These are phyloP conservation scores for Phaethornis superciliosus DNA, from an alignment of 2,113 vertebrate genomes.

Conservation along the genomic window DNA sequence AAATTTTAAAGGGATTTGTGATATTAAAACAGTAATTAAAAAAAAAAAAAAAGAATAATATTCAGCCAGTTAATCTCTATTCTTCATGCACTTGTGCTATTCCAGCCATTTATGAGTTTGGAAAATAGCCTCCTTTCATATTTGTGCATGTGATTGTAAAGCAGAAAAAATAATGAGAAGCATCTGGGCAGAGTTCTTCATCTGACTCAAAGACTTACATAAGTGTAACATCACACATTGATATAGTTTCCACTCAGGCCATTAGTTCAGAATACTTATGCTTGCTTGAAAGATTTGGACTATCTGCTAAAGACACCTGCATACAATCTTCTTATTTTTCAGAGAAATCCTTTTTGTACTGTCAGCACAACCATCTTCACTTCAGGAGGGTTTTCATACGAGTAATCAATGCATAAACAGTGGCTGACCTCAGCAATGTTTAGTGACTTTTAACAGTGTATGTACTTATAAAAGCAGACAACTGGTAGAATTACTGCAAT, in stretches of 20 bases:
- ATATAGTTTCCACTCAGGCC: not conserved
- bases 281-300: not conserved
- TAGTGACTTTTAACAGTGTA: not conserved
- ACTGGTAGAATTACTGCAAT: not conserved
- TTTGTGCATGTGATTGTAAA: not conserved
- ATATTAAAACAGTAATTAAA: not conserved
- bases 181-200: not conserved
- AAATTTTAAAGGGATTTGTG: not conserved
- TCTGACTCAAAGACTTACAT: not conserved
- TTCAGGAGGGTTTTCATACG: not conserved
- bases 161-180: not conserved
- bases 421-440: not conserved
- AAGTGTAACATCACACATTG: not conserved
- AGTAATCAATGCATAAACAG: not conserved
- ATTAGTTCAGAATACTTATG: conserved; percentile 15
- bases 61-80: not conserved
- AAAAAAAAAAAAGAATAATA: not conserved
- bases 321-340: not conserved
- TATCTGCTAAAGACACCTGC: conserved; percentile 29
- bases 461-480: not conserved
- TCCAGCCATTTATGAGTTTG: not conserved
- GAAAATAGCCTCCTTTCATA: not conserved
- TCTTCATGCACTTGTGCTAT: not conserved
- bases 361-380: not conserved
- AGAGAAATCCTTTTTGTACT: conserved; percentile 11